Base-by-base conservation (phyloP, 2,888 invertebrate genomes). In the Gryllus longicercus region DNA sequence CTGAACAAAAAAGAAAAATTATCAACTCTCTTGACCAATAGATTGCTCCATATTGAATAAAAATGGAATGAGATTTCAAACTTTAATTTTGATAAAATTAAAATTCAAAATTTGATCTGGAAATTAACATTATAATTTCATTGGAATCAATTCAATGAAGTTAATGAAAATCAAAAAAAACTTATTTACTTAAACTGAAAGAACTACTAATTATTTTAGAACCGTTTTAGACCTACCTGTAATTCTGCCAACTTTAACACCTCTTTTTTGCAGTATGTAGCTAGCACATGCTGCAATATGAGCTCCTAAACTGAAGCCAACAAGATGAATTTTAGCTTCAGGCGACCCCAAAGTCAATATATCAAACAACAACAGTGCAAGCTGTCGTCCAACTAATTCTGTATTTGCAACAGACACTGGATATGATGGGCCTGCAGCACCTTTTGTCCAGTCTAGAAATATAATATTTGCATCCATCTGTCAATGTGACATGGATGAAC, bases 251-350 rank as follows among this genome's bases (percentile, higher is more conserved):
- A 91, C 83, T 50, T 89, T 85, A 49, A 88, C 84, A 5, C 87
- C 87, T 11, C 85, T 86, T 14, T 84, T 85, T 82, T 90, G 90
- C 2, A 91, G 84, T 23, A 88, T 85, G 84, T 91, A 89, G 0
- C 91, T 90, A 14, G 91, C 90, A 81, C 89, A 90, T 1, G 90
- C 91, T 11, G 90, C 90, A 1, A 91, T 89, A 83, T 91, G 91
- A 10, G 91, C 91, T 1, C 91, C 91, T 2, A 91, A 85, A 79
- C 91, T 91, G 85, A 91, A 91, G 16, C 91, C 91, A 50, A 91
- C 87, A 23, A 91, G 83, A 84, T 91, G 91, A 10, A 91, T 88
- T 4, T 86, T 83, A 38, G 85, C 84, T 0, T 89, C 87, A 77
- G 86, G 84, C 10, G 88, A 84, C 0, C 90, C 90, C 50, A 87